Conservation (phyloP, 2,113 vertebrate genomes). For the Thermophis baileyi region DNA sequence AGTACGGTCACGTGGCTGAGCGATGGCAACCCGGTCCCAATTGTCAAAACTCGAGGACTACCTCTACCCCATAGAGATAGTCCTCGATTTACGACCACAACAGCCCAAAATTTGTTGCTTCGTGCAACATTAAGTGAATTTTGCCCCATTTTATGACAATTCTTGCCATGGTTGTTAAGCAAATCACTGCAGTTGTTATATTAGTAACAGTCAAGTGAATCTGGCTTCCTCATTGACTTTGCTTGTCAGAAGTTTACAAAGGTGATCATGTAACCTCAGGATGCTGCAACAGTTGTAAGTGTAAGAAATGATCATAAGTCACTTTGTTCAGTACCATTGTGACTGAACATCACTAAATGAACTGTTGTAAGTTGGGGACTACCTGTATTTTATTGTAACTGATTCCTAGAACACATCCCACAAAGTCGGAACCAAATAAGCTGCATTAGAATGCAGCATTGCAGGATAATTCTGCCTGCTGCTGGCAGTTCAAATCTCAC, state of each 20-base stretch:
- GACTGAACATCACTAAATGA: not conserved
- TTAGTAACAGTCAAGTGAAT: not conserved
- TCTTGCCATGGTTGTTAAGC: not conserved
- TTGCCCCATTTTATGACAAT: not conserved
- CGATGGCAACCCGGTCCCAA: not conserved
- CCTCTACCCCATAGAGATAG: not conserved
- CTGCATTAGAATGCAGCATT: not conserved
- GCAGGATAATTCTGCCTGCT: not conserved
- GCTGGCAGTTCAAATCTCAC: not conserved
- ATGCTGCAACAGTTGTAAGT: not conserved
- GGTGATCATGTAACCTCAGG: not conserved
- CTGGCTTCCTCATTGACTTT: not conserved
- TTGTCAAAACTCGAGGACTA: not conserved
- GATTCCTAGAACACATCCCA: not conserved
- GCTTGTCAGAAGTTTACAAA: not conserved
- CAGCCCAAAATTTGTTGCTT: not conserved
- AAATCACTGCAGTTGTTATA: not conserved
- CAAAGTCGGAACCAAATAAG: not conserved
- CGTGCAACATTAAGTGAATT: not conserved
- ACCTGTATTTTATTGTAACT: not conserved
- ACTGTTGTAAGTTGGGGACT: not conserved
- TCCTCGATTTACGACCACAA: not conserved
- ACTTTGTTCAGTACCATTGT: not conserved
- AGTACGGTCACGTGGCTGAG: not conserved
- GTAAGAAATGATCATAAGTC: not conserved